Base-by-base conservation (phyloP, 2,888 invertebrate species). In the Rhogogaster chlorosoma region DNA sequence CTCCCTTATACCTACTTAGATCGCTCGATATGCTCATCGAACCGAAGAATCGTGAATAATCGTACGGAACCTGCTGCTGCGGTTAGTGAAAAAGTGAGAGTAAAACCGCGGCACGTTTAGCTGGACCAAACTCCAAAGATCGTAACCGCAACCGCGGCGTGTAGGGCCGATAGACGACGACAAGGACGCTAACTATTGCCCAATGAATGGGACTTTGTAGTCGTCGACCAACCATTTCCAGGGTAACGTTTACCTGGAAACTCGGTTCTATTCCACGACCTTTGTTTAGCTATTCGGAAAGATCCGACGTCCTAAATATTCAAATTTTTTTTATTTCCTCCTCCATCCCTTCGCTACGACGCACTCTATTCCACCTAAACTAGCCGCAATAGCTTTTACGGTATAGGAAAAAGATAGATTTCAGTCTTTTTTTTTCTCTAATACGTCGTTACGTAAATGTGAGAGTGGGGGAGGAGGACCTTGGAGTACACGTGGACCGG, bases 401-500 rank as follows among this genome's bases (percentile, higher is more conserved):
- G 42, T 73, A 38, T 42, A 22, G 73, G 73, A 61, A 61, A 15
- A 80, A 4, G 61, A 80, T 49, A 49, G 7, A 18, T 38, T 36
- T 29, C 15, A 32, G 1, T 32, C 45, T 32, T 18, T 29, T 29
- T 18, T 5, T 29, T n/a, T 18, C 12, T 29, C 3, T 10, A 32
- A 29, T 80, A 49, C 36, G 57, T 36, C 10, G 61, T 49, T 82
- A 70, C 49, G 75, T 53, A 45, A 61, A 67, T 29, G 77, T n/a
- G 61, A 32, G 75, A 85, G 85, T 85, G 80, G 80, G 61, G 80
- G 80, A 78, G 22, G 10, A 80, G 61, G 61, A 61, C 86, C 87
- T 86, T 87, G 85, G 84, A 86, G 85, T 86, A 86, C 88, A 88
- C 88, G 88, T 88, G 87, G 85, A 85, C 67, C 83, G 61, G 84